Conservation (phyloP, 2,113 vertebrate species). For the Nannobrachium achirus region DNA sequence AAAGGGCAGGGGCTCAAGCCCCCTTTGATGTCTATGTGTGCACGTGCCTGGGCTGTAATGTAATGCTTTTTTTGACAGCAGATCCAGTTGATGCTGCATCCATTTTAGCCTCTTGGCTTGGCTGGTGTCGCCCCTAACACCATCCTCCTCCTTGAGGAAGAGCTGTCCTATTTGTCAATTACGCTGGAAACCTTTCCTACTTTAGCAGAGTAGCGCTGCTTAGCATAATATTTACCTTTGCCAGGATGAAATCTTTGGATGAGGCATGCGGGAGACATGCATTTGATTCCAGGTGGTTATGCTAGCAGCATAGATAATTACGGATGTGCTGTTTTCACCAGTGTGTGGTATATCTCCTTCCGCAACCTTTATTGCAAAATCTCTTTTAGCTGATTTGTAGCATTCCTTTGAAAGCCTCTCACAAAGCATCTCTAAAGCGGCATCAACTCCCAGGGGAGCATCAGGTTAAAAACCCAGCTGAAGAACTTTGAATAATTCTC, state of each 20-base stretch:
- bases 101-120: constrained; percentile 54
- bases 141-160: constrained; percentile 21
- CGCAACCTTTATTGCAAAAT: constrained; percentile 20
- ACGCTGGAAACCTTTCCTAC: constrained; percentile 9
- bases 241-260: no score
- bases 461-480: constrained; percentile 45
- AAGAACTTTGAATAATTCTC: constrained; percentile 52
- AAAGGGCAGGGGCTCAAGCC: no score
- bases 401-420: constrained; percentile 48
- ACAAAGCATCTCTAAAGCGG: constrained; percentile 32
- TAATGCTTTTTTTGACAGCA: constrained; percentile 50
- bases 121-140: constrained; percentile 16
- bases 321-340: not conserved
- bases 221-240: no score
- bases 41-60: constrained; percentile 58
- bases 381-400: constrained; percentile 34
- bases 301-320: not conserved
- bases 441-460: constrained; percentile 27
- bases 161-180: constrained; percentile 33
- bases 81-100: constrained; percentile 62
- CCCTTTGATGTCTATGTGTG: no score
- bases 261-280: no score
- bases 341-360: constrained; percentile 17
- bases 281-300: no score
- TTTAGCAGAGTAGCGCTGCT: not conserved